Conservation (phyloP, 92 coral and sea anemone genomes). For the Epizoanthus rinbou region DNA sequence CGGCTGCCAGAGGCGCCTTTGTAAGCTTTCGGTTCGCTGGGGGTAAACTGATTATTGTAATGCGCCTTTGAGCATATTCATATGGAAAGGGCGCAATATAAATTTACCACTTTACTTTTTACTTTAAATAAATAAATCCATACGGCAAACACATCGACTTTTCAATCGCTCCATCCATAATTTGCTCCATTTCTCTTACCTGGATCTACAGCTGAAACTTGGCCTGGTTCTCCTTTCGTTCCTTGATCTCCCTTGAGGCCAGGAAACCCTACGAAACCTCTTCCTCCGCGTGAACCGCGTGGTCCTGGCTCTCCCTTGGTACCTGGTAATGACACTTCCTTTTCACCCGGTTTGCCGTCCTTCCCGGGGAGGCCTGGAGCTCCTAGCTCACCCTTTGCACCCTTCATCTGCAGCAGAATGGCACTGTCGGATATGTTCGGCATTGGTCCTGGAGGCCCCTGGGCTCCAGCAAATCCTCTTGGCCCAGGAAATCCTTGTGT, state of each 20-base stretch:
- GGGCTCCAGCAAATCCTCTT: slow-evolving; percentile 17
- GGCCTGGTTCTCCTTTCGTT: slow-evolving; percentile 34
- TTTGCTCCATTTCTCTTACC: neutral
- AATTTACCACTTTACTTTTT: no score
- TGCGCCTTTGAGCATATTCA: no score
- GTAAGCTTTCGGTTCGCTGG: no score
- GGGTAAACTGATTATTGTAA: no score
- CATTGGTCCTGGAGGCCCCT: slow-evolving; percentile 26
- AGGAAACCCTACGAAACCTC: slow-evolving; percentile 32
- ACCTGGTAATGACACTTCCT: slow-evolving; percentile 28
- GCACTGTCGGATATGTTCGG: neutral
- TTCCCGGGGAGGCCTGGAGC: slow-evolving; percentile 15
- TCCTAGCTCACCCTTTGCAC: slow-evolving; percentile 13
- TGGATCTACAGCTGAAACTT: neutral
- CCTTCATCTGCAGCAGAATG: neutral
- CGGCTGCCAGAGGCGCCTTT: no score
- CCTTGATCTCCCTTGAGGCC: slow-evolving; percentile 28
- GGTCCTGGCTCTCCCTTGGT: slow-evolving; percentile 36
- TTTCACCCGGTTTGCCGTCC: slow-evolving; percentile 22
- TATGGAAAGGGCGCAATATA: no score
- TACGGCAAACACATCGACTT: neutral
- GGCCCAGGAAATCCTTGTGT: slow-evolving; percentile 1
- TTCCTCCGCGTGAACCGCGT: slow-evolving; percentile 19
- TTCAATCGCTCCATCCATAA: neutral
- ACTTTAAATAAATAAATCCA: no score